phyloP scores from a whole-genome alignment of 30 jellyfish, hydroid and myxozoan species.

The Nemopilema nomurai region DNA sequence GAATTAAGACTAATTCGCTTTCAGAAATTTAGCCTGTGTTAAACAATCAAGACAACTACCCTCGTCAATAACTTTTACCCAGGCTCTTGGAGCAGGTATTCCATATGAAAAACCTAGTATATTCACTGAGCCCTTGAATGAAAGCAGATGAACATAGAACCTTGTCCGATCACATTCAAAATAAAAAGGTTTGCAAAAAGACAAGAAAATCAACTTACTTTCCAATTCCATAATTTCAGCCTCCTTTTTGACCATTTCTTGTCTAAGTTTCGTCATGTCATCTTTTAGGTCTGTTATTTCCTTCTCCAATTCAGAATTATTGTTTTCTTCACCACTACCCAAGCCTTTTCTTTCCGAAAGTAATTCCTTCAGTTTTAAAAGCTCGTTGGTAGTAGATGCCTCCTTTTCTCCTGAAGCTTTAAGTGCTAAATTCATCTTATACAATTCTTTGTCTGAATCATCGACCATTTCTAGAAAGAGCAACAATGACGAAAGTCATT shows the following conservation, averaged over 20 bases:
- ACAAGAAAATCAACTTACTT: background rate
- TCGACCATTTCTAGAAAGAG: background rate
- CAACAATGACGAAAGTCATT: background rate
- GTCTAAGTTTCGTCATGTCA: background rate
- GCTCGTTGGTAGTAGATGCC: background rate
- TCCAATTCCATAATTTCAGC: background rate
- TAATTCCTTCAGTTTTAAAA: background rate
- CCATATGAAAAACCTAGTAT: too few relatives aligned
- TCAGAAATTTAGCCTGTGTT: too few relatives aligned
- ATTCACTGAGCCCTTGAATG: too few relatives aligned
- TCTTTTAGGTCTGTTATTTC: conserved; percentile 3
- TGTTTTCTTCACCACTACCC: background rate
- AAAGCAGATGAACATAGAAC: too few relatives aligned
- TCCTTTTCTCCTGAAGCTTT: background rate
- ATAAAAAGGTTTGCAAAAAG: too few relatives aligned
- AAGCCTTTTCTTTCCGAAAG: background rate
- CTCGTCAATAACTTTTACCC: too few relatives aligned
- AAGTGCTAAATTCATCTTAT: background rate
- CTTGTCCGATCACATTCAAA: too few relatives aligned
- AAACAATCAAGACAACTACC: too few relatives aligned
- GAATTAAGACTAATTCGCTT: too few relatives aligned
- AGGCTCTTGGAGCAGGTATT: too few relatives aligned
- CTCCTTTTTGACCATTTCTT: background rate
- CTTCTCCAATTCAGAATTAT: background rate
- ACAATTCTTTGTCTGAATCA: background rate